Percentiles rank a stretch among this genome's conserved stretches.
Conservation (phyloP, 2,113 vertebrate genomes). For the Microtus ochrogaster region DNA sequence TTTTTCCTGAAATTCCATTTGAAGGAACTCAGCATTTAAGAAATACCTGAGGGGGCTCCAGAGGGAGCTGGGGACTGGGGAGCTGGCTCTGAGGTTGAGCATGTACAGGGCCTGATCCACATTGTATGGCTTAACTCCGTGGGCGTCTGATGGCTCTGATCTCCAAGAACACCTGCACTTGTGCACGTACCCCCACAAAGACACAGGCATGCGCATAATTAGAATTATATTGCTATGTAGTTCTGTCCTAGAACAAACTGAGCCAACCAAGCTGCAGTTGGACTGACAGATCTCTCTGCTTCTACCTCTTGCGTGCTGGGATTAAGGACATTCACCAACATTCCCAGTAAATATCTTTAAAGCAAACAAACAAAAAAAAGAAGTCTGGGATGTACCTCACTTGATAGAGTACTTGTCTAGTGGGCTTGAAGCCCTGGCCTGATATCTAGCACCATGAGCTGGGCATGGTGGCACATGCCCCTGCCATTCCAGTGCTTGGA, state of each 20-base stretch:
- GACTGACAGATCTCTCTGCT: background rate
- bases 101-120: background rate
- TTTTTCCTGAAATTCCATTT: background rate
- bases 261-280: background rate
- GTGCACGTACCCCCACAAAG: background rate
- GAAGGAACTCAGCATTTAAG: background rate
- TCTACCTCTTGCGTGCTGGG: background rate
- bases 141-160: background rate
- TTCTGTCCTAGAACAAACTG: background rate
- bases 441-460: background rate
- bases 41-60: background rate
- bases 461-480: background rate
- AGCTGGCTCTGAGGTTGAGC: background rate
- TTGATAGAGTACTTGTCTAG: background rate
- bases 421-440: background rate
- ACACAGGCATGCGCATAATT: background rate
- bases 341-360: background rate
- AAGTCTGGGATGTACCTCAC: background rate
- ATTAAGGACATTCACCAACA: background rate
- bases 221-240: background rate
- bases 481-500: background rate
- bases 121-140: background rate
- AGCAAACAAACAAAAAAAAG: background rate
- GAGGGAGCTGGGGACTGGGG: background rate
- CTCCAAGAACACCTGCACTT: background rate